Conservation (phyloP, 1,140 invertebrate species). For the Aphis gossypii region DNA sequence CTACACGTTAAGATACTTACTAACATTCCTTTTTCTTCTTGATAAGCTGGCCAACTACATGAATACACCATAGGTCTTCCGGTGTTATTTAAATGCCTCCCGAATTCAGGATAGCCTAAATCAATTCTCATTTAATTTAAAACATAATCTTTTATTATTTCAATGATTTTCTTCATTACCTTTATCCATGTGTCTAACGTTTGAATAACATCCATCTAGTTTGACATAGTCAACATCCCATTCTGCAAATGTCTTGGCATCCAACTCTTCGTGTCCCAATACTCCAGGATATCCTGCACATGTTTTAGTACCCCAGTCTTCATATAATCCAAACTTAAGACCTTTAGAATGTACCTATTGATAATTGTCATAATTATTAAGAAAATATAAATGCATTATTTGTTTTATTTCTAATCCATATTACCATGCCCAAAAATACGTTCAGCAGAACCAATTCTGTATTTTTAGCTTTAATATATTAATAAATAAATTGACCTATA, state of each 20-base stretch:
- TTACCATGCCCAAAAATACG: neutral
- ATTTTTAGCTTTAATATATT: neutral
- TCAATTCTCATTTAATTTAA: slow-evolving; percentile 55
- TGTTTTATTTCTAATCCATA: neutral
- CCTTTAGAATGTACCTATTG: slow-evolving; percentile 88
- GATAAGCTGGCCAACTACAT: slow-evolving; percentile 89
- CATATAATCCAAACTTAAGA: slow-evolving; percentile 96
- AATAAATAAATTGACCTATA: neutral
- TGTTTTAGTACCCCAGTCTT: slow-evolving; percentile 94
- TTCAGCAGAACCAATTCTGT: neutral
- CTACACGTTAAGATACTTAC: slow-evolving; percentile 64
- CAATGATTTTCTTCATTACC: slow-evolving; percentile 48
- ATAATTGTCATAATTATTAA: neutral
- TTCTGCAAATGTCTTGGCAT: slow-evolving; percentile 91
- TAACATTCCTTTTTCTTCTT: slow-evolving; percentile 65
- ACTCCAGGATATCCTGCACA: slow-evolving; percentile 95
- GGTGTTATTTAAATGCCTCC: slow-evolving; percentile 76
- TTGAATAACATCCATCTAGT: slow-evolving; percentile 92
- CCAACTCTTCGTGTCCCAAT: slow-evolving; percentile 81
- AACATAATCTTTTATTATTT: neutral
- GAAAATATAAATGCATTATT: neutral
- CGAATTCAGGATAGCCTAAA: slow-evolving; percentile 78
- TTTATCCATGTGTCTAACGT: slow-evolving; percentile 63
- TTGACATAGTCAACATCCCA: slow-evolving; percentile 98
- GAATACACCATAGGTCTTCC: slow-evolving; percentile 86